Evolutionary conservation across 1,140 invertebrate species (phyloP).

Genomic region (Matsumurasca onukii): DNA sequence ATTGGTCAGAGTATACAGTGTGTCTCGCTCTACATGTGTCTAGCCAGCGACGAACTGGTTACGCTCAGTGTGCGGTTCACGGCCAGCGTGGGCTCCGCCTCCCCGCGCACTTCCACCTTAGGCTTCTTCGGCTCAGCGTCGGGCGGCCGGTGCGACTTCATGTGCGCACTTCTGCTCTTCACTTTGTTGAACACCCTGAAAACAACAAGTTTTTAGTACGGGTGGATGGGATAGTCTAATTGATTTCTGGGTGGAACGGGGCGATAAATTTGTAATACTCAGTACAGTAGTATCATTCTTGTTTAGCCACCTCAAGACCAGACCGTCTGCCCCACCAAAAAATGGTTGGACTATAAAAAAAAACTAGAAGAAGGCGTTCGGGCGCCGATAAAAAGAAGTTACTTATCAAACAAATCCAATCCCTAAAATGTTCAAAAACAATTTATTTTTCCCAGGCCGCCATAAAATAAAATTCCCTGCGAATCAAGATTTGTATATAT

Average conservation of each 20-base stretch:
- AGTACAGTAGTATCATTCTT: background rate
- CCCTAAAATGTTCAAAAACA: too few species aligned
- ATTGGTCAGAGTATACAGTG: constrained; percentile 22
- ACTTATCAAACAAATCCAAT: too few species aligned
- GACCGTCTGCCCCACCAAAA: too few species aligned
- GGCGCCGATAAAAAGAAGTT: too few species aligned
- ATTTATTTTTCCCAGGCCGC: too few species aligned
- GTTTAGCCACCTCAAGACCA: too few species aligned
- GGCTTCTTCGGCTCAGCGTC: constrained; percentile 60
- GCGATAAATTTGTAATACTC: constrained; percentile 8
- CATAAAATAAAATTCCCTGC: too few species aligned
- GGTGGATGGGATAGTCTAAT: too few species aligned
- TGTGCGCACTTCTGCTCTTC: constrained; percentile 96
- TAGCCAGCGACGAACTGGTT: constrained; percentile 20
- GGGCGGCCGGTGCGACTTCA: constrained; percentile 92
- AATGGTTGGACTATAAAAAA: too few species aligned
- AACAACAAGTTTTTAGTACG: constrained; percentile 53
- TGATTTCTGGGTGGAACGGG: too few species aligned
- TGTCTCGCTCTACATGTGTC: constrained; percentile 26
- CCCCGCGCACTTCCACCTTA: constrained; percentile 42
- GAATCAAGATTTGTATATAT: too few species aligned
- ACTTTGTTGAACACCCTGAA: constrained; percentile 95
- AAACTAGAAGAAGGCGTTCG: too few species aligned
- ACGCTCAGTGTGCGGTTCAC: constrained; percentile 35
- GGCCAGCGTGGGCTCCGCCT: constrained; percentile 31